Percentiles rank a stretch among this genome's conserved stretches.
These are phyloP conservation scores for Halesus radiatus DNA, from an alignment of 1,140 invertebrate species.

Conservation along the genomic window DNA sequence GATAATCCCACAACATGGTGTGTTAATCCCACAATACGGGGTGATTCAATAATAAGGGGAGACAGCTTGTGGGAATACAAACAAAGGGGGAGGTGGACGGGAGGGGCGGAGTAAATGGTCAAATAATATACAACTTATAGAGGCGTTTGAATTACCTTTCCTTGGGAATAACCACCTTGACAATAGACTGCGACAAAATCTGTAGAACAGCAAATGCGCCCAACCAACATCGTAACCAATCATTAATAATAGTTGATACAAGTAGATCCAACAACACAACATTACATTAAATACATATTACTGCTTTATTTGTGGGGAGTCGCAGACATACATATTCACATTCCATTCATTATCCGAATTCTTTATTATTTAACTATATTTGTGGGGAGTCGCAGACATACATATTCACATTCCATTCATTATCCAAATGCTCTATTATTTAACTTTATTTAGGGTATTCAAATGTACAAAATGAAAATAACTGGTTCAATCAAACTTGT, in stretches of 20 bases:
- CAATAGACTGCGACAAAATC: conserved; percentile 90
- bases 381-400: too few species aligned
- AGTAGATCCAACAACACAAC: conserved; percentile 2
- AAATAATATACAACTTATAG: conserved; percentile 42
- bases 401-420: too few species aligned
- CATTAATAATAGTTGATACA: conserved; percentile 52
- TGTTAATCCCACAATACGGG: not conserved
- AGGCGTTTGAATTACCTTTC: conserved; percentile 75
- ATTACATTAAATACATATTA: conserved; percentile 7
- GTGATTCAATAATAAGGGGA: conserved; percentile 11
- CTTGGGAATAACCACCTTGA: conserved; percentile 98
- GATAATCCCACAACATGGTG: not conserved
- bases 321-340: too few species aligned
- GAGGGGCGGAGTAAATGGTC: conserved; percentile 9
- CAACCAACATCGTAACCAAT: conserved; percentile 59
- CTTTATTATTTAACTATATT: too few species aligned
- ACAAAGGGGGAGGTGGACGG: conserved; percentile 3
- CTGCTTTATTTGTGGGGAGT: not conserved
- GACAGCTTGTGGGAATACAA: conserved; percentile 18
- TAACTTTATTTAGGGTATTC: too few species aligned
- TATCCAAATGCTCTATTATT: too few species aligned
- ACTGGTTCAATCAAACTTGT: too few species aligned
- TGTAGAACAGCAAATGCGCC: conserved; percentile 65
- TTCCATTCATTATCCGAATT: too few species aligned
- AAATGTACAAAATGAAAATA: too few species aligned